Evolutionary conservation across 2,113 vertebrate genomes (phyloP).

Genomic region (Columbina picui): DNA sequence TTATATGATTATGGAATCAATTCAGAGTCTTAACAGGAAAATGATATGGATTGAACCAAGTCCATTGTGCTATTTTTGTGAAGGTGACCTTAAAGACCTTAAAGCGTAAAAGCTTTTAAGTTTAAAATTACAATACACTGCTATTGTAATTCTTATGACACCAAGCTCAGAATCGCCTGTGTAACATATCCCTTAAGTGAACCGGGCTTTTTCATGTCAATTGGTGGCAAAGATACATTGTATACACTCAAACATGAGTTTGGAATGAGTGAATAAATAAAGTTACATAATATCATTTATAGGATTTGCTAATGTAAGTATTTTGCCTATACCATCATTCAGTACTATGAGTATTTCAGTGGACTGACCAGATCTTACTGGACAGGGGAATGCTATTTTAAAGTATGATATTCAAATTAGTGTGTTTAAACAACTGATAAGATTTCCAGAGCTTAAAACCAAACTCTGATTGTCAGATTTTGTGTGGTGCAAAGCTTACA

Average conservation of each 20-base stretch:
- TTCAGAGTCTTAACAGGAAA: conserved; percentile 42
- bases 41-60: neutral
- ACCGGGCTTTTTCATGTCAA: neutral
- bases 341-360: neutral
- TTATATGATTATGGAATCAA: conserved; percentile 50
- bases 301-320: neutral
- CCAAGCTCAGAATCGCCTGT: neutral
- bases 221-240: neutral
- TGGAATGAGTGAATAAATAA: neutral
- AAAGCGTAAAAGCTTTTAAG: neutral
- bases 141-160: neutral
- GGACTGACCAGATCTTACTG: neutral
- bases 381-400: neutral
- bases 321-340: neutral
- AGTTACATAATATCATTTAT: neutral
- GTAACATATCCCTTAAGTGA: neutral
- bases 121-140: neutral
- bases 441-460: neutral
- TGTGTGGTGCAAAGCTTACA: neutral
- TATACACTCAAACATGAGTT: neutral
- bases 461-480: neutral
- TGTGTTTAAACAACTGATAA: neutral
- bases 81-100: conserved; percentile 36
- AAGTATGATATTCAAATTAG: neutral
- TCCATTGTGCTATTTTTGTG: neutral